Evolutionary conservation across 2,113 vertebrate genomes (phyloP).

Genomic region (Dicaeum eximium): DNA sequence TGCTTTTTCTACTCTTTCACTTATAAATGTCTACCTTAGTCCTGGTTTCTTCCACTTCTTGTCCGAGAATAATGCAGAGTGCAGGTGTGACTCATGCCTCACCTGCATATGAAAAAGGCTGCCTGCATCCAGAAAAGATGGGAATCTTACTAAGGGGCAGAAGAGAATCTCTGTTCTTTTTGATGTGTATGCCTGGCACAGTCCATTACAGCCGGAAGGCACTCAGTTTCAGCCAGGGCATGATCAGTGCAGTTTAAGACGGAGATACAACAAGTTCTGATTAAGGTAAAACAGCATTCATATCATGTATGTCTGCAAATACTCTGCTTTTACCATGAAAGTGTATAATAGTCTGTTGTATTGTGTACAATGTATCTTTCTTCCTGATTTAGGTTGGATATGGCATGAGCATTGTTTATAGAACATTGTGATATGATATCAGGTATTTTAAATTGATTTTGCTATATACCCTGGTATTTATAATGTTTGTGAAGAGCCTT

Average conservation of each 20-base stretch:
- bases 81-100: background rate
- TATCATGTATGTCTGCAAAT: background rate
- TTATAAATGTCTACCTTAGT: background rate
- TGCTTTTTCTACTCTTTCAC: background rate
- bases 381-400: background rate
- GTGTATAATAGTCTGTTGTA: fast-evolving
- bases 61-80: background rate
- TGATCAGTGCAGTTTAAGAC: background rate
- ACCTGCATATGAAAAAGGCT: background rate
- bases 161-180: background rate
- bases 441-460: background rate
- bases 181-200: background rate
- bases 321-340: background rate
- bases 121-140: background rate
- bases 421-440: background rate
- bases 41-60: background rate
- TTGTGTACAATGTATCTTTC: background rate
- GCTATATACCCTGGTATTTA: background rate
- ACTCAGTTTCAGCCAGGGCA: background rate
- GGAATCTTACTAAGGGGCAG: background rate
- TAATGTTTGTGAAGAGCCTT: background rate
- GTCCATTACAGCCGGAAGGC: background rate
- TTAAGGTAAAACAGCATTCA: background rate
- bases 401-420: background rate
- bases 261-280: background rate